Evolutionary conservation across 2,888 invertebrate species (phyloP), one percentile per base, ranked within the genome.

Genomic region (Brenthis hecate): DNA sequence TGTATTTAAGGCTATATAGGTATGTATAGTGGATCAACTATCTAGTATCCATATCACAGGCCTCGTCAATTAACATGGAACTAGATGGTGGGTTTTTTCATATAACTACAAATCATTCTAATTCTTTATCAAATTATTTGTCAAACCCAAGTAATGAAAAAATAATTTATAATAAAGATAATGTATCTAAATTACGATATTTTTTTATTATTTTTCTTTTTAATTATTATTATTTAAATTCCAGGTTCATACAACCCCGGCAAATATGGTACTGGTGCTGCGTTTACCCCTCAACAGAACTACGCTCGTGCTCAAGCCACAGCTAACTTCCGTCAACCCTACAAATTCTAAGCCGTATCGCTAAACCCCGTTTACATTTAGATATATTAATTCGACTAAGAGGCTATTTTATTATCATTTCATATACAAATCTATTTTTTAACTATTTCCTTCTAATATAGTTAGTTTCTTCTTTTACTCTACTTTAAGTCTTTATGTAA

Each of bases 191-290:
- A n/a, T 16, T 53, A 3, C 16, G 6, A 8, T 53, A 53, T 53
- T n/a, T 51, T 50, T 50, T 50, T n/a, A 51, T 51, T 6, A 6
- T 51, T 0, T 13, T 51, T 51, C 5, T n/a, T 13, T 19, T 19
- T 19, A 5, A 51, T 1, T 13, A n/a, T 60, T 50, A 60, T 67
- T 65, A 36, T 65, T 47, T 16, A 1, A 66, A 68, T 85, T 89
- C 70, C 87, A 92, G 92, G 92, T 81, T 89, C 88, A 77, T 92
- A 92, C 88, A 90, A 88, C 82, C 87, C 92, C 13, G 86, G 80
- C 65, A 91, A 92, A 76, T 89, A 92, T 32, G 86, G 84, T 16
- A 84, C 80, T 13, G 78, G 79, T 28, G 76, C 78, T 13, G 80
- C 81, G 0, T 77, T 75, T 23, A 76, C 74, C 66, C 81, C 76